Conservation (phyloP, 2,113 vertebrate genomes). For the Holacanthus passer region DNA sequence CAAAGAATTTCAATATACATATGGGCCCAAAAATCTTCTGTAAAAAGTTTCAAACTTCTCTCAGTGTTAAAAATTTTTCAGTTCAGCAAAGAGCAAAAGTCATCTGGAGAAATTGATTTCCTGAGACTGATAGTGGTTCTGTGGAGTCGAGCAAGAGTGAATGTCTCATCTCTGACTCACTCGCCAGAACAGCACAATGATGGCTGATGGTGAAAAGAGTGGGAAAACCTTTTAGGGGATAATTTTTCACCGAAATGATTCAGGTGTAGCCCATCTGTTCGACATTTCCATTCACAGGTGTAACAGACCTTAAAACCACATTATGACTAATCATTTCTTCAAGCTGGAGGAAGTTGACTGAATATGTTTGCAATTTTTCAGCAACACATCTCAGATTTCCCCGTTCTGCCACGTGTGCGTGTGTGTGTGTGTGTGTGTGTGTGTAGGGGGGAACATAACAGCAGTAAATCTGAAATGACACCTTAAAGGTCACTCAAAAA, state of each 20-base stretch:
- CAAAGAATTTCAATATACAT: too few relatives aligned
- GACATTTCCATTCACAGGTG: not conserved
- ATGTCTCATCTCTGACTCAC: conserved; percentile 4
- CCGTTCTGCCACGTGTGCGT: not conserved
- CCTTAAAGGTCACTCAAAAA: conserved; percentile 59
- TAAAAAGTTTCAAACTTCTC: not conserved
- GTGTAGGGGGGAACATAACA: not conserved
- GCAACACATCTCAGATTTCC: not conserved
- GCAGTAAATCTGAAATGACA: conserved; percentile 39
- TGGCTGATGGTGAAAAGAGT: not conserved
- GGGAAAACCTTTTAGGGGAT: not conserved
- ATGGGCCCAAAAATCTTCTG: not conserved
- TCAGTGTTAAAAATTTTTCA: not conserved
- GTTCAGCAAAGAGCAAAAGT: not conserved
- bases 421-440: not conserved
- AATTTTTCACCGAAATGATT: not conserved
- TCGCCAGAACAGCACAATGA: not conserved
- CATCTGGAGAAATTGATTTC: not conserved
- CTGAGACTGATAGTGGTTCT: not conserved
- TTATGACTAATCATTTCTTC: conserved; percentile 9
- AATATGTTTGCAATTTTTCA: conserved; percentile 19
- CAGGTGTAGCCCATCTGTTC: not conserved
- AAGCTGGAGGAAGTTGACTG: not conserved
- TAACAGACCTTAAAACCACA: not conserved
- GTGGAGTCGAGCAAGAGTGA: not conserved